Percentiles rank a stretch among this genome's conserved stretches.
phyloP scores from a whole-genome alignment of 2,113 vertebrate species.

The Thunnus maccoyii region DNA sequence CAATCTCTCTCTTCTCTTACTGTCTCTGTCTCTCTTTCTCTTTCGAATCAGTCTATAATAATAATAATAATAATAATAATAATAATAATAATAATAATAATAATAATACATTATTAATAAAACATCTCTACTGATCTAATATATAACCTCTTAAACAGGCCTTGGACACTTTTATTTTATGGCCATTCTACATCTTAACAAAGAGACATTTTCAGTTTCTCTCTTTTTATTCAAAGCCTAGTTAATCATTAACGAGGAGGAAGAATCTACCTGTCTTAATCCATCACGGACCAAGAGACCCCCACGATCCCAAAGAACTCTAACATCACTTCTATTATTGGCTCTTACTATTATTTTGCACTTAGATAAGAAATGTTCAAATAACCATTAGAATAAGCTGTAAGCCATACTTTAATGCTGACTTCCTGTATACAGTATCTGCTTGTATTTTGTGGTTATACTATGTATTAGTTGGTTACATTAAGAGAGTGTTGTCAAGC shows the following conservation, averaged over 20 bases:
- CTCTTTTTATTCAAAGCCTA: conserved; percentile 50
- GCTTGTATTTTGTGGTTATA: no score
- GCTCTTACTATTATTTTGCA: not conserved
- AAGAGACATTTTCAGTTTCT: conserved; percentile 57
- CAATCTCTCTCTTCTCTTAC: conserved; percentile 82
- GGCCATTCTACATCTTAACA: conserved; percentile 46
- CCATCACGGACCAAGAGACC: conserved; percentile 68
- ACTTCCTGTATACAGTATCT: no score
- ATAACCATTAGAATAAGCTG: not conserved
- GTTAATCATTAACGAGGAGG: conserved; percentile 75
- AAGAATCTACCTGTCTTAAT: conserved; percentile 76
- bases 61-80: conserved; percentile 40
- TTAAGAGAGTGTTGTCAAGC: no score
- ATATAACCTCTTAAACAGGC: not conserved
- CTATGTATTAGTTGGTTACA: no score
- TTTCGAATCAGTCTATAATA: conserved; percentile 14
- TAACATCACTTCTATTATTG: conserved; percentile 11
- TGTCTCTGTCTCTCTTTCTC: conserved; percentile 50
- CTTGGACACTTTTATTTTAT: conserved; percentile 37
- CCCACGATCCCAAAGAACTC: conserved; percentile 35
- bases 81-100: conserved; percentile 46
- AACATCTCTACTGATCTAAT: not conserved
- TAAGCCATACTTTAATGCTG: not conserved
- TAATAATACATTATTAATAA: not conserved
- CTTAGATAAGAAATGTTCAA: not conserved